Base-by-base conservation (phyloP, 92 coral and sea anemone genomes). In the Pocillopora grandis region DNA sequence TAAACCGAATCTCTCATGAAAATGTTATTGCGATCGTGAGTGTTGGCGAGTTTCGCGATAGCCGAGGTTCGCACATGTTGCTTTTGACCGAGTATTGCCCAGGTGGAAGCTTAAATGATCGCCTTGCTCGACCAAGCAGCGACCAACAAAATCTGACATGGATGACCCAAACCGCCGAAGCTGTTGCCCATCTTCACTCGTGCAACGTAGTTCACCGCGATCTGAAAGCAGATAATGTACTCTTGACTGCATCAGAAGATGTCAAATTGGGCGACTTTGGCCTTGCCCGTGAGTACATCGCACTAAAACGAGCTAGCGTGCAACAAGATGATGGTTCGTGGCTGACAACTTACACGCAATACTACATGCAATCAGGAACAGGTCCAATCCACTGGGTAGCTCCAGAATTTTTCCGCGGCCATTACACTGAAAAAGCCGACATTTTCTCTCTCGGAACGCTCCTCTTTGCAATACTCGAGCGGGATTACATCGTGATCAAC, bases 211-310 rank as follows among this genome's bases (percentile, higher is more conserved):
- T 92, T 61, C 95, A 95, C 71, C 92, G 98, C 18, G 98, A 93
- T 70, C 75, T 93, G 79, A 93, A 93, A 67, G 86, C 97, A 11
- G 94, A 93, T 27, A 93, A 92, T 68, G 87, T 94, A 19, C 96
- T 94, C 8, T 72, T 93, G 69, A 80, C 90, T 1, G 77, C 80
- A n/a, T 66, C 35, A 5, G 92, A 92, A 35, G 86, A 90, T 57
- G 71, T 87, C 15, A 93, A 93, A 67, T 60, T 93, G 69, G 88
- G 88, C 9, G 97, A 93, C 74, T 93, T 91, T 76, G 97, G 97
- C 16, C 80, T 93, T 6, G 79, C 94, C 13, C 27, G 88, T 78
- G 77, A 79, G 60, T 79, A 18, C 12, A 23, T 20, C 31, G 72
- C 90, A 67, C 68, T 90, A 72, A 77, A 69, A n/a, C 78, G 79